Conservation (phyloP, 2,113 vertebrate genomes). For the Poeciliopsis turrubarensis region DNA sequence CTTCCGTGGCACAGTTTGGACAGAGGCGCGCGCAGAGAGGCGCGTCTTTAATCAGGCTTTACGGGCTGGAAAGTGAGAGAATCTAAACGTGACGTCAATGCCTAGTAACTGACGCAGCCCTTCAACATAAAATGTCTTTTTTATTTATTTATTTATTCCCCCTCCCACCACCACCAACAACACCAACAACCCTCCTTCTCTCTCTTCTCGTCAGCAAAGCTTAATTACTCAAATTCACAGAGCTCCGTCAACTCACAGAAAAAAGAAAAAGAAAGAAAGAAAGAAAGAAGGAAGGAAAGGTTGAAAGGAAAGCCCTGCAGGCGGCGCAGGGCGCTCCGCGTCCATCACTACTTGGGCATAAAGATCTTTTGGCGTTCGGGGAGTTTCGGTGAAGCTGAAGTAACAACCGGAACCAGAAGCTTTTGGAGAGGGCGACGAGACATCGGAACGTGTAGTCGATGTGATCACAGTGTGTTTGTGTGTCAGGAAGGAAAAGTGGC, state of each 20-base stretch:
- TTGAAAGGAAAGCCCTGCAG: constrained; percentile 16
- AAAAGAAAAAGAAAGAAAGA: constrained; percentile 6
- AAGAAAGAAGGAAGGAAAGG: constrained; percentile 10
- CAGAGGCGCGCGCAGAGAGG: constrained; percentile 72
- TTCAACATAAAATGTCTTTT: constrained; percentile 84
- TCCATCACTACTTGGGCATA: constrained; percentile 51
- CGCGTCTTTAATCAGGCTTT: constrained; percentile 88
- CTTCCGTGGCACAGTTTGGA: constrained; percentile 58
- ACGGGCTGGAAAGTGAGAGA: constrained; percentile 95
- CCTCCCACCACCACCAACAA: no score
- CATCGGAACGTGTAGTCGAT: constrained; percentile 50
- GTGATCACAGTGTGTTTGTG: constrained; percentile 38
- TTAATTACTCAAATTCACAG: constrained; percentile 84
- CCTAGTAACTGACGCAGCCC: constrained; percentile 87
- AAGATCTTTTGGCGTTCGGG: constrained; percentile 26
- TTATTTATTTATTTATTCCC: constrained; percentile 70
- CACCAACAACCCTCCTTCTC: no score
- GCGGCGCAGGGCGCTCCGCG: constrained; percentile 20
- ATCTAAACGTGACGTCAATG: constrained; percentile 84
- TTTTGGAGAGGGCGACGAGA: constrained; percentile 65
- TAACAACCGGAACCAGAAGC: constrained; percentile 61
- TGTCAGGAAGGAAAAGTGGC: constrained; percentile 62
- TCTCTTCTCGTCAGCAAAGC: constrained; percentile 83
- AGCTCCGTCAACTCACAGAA: constrained; percentile 51
- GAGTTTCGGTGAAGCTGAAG: constrained; percentile 72